Percentiles rank a stretch among this genome's conserved stretches.
These are phyloP conservation scores for Phalangium opilio DNA, from an alignment of 2,888 invertebrate species.

Conservation along the genomic window DNA sequence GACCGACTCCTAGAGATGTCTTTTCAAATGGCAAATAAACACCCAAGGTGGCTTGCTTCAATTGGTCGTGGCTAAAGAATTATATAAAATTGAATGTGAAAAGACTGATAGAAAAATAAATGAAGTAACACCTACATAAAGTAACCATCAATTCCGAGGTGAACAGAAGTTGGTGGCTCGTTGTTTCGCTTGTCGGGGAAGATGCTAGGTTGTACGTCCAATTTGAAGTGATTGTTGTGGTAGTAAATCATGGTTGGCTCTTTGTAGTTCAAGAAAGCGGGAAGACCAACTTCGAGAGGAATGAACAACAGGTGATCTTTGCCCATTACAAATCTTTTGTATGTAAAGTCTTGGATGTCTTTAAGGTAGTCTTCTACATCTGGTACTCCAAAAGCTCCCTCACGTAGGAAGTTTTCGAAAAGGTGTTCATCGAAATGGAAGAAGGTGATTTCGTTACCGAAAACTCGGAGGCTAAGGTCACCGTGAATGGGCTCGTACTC, in stretches of 20 bases:
- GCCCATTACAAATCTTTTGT: constrained; percentile 10
- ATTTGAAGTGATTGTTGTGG: constrained; percentile 14
- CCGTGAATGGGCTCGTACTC: constrained; percentile 8
- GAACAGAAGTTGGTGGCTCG: no score
- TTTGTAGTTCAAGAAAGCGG: constrained; percentile 13
- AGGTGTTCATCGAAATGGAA: constrained; percentile 11
- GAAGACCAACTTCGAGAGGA: constrained; percentile 14
- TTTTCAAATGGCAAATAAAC: constrained; percentile 11
- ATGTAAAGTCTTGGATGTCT: constrained; percentile 4
- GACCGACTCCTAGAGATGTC: constrained; percentile 12
- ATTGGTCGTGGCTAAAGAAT: constrained; percentile 10
- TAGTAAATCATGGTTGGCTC: constrained; percentile 10
- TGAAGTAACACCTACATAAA: no score
- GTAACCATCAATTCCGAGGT: no score
- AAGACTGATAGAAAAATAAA: no score
- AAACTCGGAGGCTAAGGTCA: constrained; percentile 11
- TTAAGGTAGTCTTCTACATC: constrained; percentile 10
- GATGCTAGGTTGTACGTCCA: constrained; percentile 18
- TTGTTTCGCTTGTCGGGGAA: constrained; percentile 11
- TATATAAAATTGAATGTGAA: no score
- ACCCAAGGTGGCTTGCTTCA: constrained; percentile 8
- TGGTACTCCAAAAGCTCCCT: constrained; percentile 14
- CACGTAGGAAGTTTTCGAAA: constrained; percentile 11
- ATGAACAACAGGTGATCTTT: constrained; percentile 11
- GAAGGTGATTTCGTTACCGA: constrained; percentile 10